Conservation (phyloP, 2,797 vertebrate genomes). For the Tapera naevia region DNA sequence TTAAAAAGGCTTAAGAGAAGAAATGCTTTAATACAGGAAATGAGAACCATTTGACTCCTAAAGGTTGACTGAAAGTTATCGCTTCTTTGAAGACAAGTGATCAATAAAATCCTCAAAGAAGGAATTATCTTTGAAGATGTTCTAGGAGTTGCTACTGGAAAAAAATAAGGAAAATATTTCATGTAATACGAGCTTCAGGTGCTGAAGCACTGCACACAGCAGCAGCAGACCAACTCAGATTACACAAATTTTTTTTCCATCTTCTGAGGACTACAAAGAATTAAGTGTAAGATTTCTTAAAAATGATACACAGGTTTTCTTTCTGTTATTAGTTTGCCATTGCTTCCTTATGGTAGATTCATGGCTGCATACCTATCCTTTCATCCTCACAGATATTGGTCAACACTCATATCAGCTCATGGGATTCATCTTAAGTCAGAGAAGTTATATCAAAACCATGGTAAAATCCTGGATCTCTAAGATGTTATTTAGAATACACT, state of each 20-base stretch:
- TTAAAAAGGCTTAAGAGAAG: constrained; percentile 30
- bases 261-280: neutral
- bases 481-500: neutral
- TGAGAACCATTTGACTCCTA: neutral
- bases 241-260: neutral
- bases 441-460: neutral
- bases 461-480: neutral
- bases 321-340: neutral
- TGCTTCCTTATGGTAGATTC: neutral
- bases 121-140: neutral
- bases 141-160: neutral
- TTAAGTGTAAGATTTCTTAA: neutral
- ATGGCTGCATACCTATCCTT: neutral
- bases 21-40: neutral
- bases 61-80: constrained; percentile 40
- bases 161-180: neutral
- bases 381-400: neutral
- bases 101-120: constrained; percentile 24
- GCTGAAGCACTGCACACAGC: fast-evolving
- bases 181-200: neutral
- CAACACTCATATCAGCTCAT: neutral
- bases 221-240: neutral
- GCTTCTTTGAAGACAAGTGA: constrained; percentile 7
- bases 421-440: neutral
- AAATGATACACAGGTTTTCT: fast-evolving